Percentiles rank a stretch among this genome's conserved stretches.
These are phyloP conservation scores for Brachionus koreanus DNA, from an alignment of 1,140 invertebrate species.

Conservation along the genomic window DNA sequence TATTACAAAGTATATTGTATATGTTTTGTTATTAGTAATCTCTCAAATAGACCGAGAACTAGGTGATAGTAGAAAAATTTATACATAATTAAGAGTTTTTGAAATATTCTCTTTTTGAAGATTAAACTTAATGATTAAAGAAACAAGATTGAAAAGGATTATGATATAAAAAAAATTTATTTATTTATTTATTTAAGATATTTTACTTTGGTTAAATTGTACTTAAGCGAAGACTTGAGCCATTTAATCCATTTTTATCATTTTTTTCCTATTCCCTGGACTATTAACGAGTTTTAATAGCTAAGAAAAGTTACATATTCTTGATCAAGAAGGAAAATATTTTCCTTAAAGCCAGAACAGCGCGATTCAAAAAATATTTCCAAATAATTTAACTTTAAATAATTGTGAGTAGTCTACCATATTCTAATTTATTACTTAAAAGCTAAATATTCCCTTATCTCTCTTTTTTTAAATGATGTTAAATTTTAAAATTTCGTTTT, in stretches of 20 bases:
- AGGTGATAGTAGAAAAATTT: constrained; percentile 15
- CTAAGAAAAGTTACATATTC: not conserved
- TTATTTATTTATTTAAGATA: constrained; percentile 14
- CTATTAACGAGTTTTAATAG: not conserved
- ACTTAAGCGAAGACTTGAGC: not conserved
- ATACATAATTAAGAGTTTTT: constrained; percentile 40
- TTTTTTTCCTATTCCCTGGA: not conserved
- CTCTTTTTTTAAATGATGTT: no score
- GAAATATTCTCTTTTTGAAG: constrained; percentile 33
- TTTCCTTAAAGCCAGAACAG: not conserved
- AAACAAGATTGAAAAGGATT: constrained; percentile 43
- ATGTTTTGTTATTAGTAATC: not conserved
- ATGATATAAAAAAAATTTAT: constrained; percentile 11
- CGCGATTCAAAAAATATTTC: not conserved
- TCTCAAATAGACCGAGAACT: not conserved
- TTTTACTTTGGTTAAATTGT: constrained; percentile 23
- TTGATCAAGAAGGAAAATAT: not conserved
- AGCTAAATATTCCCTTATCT: not conserved
- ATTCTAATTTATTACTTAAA: not conserved
- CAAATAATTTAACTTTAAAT: not conserved
- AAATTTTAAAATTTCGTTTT: no score
- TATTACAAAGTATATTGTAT: not conserved
- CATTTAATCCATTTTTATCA: not conserved
- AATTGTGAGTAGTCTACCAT: not conserved
- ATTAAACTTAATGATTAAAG: constrained; percentile 38